phyloP scores from a whole-genome alignment of 2,888 invertebrate species.

The Ditula angustiorana region DNA sequence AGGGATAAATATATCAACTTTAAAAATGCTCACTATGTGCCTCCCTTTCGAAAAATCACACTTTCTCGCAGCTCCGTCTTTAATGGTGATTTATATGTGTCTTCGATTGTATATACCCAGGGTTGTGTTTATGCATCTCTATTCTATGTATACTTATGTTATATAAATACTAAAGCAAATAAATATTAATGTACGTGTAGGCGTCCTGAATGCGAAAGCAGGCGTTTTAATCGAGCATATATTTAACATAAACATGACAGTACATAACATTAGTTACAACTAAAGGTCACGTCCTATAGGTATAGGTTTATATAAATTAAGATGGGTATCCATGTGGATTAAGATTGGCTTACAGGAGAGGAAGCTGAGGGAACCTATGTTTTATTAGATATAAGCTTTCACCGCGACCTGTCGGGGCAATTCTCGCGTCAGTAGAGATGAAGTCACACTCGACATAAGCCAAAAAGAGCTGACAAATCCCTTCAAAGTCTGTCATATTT shows the following conservation, averaged over 20 bases:
- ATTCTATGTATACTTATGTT: neutral
- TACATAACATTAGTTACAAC: neutral
- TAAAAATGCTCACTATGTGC: no score
- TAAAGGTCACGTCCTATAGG: constrained; percentile 5
- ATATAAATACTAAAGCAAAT: neutral
- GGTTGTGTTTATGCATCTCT: neutral
- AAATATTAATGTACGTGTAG: constrained; percentile 17
- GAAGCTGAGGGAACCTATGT: neutral
- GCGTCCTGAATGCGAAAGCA: constrained; percentile 15
- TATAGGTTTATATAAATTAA: neutral
- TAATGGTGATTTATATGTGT: no score
- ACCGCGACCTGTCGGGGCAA: neutral
- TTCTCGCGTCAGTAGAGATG: no score
- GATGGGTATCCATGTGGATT: constrained; percentile 1
- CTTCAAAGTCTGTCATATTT: no score
- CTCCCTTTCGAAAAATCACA: no score
- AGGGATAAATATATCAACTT: no score
- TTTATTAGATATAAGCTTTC: constrained; percentile 1
- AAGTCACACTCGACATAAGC: no score
- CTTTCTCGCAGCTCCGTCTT: no score
- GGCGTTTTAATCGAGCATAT: constrained; percentile 18
- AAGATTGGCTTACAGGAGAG: neutral
- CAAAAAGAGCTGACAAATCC: no score
- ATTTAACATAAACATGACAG: constrained; percentile 24
- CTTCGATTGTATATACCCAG: no score